A percentile compares a stretch with the other conserved stretches of the same genome.
phyloP scores from a whole-genome alignment of 2,888 invertebrate species.

The Osmoderma eremita region DNA sequence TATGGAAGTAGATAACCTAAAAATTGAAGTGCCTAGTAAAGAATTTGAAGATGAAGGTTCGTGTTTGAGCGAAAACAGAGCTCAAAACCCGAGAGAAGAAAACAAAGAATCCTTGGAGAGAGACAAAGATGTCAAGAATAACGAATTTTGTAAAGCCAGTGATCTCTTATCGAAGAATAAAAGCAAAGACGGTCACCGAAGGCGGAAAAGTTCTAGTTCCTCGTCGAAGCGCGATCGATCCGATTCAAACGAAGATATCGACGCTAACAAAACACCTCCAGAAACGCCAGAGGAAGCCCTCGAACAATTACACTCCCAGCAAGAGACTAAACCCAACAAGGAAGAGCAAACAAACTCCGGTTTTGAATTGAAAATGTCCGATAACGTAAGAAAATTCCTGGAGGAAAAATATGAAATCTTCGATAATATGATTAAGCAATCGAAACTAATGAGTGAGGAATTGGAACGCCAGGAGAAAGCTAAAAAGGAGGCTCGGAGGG shows the following conservation, averaged over 20 bases:
- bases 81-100: neutral
- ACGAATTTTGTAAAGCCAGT: constrained; percentile 20
- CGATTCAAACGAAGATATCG: neutral
- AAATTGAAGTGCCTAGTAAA: neutral
- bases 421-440: constrained; percentile 40
- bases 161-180: constrained; percentile 5
- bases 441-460: constrained; percentile 30
- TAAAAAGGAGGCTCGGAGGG: neutral
- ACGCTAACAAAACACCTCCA: neutral
- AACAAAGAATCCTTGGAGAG: neutral
- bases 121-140: constrained; percentile 8
- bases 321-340: neutral
- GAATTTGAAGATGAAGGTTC: neutral
- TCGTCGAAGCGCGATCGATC: constrained; percentile 21
- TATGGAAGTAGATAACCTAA: constrained; percentile 7
- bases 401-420: constrained; percentile 41
- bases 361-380: constrained; percentile 32
- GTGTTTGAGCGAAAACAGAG: neutral
- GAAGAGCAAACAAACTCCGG: constrained; percentile 1
- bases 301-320: constrained; percentile 2
- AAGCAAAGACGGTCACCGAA: neutral
- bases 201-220: constrained; percentile 5
- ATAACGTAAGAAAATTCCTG: constrained; percentile 37
- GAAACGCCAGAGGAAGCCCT: constrained; percentile 25
- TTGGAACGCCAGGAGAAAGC: constrained; percentile 26